Base-by-base conservation (phyloP, 2,797 vertebrate species). In the Tenualosa thibaudeaui region DNA sequence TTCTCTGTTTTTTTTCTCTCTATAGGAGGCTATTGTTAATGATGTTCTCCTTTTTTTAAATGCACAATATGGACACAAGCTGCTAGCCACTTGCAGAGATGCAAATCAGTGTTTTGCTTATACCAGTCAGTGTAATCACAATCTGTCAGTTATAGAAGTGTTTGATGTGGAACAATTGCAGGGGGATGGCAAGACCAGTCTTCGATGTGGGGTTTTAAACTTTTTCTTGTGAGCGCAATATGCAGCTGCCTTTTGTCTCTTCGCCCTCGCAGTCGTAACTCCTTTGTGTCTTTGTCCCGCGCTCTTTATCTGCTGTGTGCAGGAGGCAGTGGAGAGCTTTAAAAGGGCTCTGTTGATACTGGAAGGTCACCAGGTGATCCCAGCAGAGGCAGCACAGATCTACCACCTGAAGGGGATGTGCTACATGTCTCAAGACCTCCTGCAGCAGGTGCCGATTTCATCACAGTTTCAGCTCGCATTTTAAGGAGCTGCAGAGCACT, bases 291-390 rank as follows among this genome's bases (percentile, higher is more conserved):
- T 26, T 26, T 19, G 1, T 40, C 3, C 37, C 46, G 17, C 19
- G 71, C 40, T 46, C 2, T 78, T 46, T 19, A 5, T 43, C 15
- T 78, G 17, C 40, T 22, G 37, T 84, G 0, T 81, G 90, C 83
- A 96, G 95, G 94, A 96, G 88, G 94, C 95, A 82, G 12, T 94
- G 82, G 90, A 71, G 86, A 94, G 89, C 87, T 95, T 96, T 88
- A 93, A 91, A 90, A 90, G 91, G 85, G 91, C 92, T 0, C 83
- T 96, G 90, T 90, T 90, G 8, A 5, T 92, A 3, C 86, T 93
- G 15, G 83, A 86, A n/a, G 89, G 91, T 82, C 89, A 71, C 2
- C 65, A 62, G 81, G 83, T 81, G 84, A 81, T 26, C 17, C 1
- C 81, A 2, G 85, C 86, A 50, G 90, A 92, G 53, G 85, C 88